Evolutionary conservation across 2,888 invertebrate genomes (phyloP).

Genomic region (Crematogaster levior): DNA sequence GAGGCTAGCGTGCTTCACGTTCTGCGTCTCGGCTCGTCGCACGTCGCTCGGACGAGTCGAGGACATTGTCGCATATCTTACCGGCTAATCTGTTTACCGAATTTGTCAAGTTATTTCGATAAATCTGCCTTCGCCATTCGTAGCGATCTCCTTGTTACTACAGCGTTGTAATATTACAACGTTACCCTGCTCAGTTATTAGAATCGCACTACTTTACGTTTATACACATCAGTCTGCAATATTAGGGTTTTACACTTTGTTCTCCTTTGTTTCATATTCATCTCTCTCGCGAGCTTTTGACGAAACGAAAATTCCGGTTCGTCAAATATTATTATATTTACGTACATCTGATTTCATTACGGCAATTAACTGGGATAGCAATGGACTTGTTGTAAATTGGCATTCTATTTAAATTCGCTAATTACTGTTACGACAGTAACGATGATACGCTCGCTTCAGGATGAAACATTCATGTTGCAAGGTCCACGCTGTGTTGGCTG

Average conservation of each 20-base stretch:
- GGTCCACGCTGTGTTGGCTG: neutral
- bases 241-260: neutral
- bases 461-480: constrained; percentile 43
- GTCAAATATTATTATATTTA: constrained; percentile 45
- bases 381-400: constrained; percentile 46
- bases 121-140: neutral
- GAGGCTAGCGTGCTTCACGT: neutral
- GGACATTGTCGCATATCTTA: neutral
- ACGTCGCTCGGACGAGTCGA: neutral
- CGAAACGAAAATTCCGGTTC: constrained; percentile 30
- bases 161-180: neutral
- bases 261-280: neutral
- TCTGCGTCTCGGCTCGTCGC: constrained; percentile 14
- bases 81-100: neutral
- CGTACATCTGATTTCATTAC: constrained; percentile 45
- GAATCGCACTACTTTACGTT: neutral
- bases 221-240: constrained; percentile 1
- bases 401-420: constrained; percentile 51
- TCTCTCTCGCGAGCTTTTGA: neutral
- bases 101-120: neutral
- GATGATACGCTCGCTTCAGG: constrained; percentile 42
- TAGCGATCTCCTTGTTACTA: neutral
- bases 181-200: neutral
- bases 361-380: constrained; percentile 44
- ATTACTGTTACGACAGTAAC: constrained; percentile 52